phyloP scores from a whole-genome alignment of 2,888 invertebrate genomes.

The Dasypogon diadema region DNA sequence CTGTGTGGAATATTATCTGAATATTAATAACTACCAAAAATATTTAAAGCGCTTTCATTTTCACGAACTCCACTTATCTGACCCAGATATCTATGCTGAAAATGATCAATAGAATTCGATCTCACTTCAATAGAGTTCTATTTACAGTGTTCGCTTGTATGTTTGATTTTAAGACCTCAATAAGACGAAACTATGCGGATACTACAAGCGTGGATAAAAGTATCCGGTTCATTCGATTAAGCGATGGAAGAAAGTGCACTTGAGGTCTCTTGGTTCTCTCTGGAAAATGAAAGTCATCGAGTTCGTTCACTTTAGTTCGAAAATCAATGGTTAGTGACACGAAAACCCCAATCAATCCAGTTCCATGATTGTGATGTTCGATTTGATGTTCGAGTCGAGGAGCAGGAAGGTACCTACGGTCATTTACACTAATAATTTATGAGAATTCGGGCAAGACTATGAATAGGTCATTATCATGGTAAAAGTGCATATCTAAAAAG shows the following conservation, averaged over 20 bases:
- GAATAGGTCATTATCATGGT: background rate
- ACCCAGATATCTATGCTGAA: background rate
- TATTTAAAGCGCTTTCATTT: conserved; percentile 9
- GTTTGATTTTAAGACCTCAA: conserved; percentile 9
- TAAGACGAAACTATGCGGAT: conserved; percentile 6
- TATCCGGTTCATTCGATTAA: conserved; percentile 35
- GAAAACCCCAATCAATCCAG: conserved; percentile 30
- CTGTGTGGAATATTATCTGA: too few species aligned
- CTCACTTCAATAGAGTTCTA: background rate
- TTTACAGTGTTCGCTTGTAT: background rate
- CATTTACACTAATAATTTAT: conserved; percentile 17
- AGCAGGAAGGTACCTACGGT: background rate
- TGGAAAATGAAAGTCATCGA: conserved; percentile 54
- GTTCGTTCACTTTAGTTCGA: conserved; percentile 53
- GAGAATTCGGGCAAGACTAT: conserved; percentile 27
- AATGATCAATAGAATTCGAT: conserved; percentile 25
- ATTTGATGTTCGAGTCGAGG: background rate
- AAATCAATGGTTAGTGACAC: conserved; percentile 39
- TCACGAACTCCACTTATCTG: conserved; percentile 12
- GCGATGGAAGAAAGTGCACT: conserved; percentile 36
- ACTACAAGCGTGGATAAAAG: conserved; percentile 18
- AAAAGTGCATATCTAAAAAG: conserved; percentile 20
- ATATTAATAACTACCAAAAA: too few species aligned
- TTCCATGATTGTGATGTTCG: conserved; percentile 1
- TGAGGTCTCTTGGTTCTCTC: conserved; percentile 2